Evolutionary conservation across 2,113 vertebrate genomes (phyloP).

Genomic region (Lepus europaeus): DNA sequence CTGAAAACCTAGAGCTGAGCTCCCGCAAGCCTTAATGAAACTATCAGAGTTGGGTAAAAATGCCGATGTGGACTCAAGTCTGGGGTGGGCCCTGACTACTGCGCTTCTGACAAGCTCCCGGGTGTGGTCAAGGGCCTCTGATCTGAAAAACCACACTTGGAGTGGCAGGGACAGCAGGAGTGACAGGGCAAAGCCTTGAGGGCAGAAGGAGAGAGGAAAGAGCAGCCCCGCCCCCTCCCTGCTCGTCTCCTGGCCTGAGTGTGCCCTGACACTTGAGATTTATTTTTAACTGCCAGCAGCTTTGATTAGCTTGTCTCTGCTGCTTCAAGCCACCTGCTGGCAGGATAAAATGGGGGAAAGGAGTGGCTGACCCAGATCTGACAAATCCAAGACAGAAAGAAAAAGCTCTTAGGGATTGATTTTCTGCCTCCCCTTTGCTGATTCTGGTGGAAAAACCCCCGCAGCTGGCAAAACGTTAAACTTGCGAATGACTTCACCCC

Average conservation of each 20-base stretch:
- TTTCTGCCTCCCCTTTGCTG: constrained; percentile 2
- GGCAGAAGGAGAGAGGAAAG: neutral
- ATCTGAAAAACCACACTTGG: neutral
- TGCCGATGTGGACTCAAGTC: neutral
- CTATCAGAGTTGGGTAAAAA: neutral
- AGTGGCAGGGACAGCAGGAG: neutral
- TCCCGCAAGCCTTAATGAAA: neutral
- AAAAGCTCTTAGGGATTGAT: neutral
- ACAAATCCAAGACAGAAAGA: constrained; percentile 53
- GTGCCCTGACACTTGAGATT: constrained; percentile 44
- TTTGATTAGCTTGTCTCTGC: constrained; percentile 61
- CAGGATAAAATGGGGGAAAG: constrained; percentile 48
- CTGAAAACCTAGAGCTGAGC: neutral
- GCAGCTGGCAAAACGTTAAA: neutral
- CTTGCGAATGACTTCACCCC: neutral
- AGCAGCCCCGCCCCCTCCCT: neutral
- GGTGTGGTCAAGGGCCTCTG: no score
- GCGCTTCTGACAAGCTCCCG: neutral
- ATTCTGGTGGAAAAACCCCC: neutral
- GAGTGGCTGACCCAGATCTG: constrained; percentile 77
- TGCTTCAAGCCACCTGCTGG: constrained; percentile 71
- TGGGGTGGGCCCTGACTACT: neutral
- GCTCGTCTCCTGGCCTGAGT: neutral
- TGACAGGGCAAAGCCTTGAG: no score
- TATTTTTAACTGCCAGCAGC: constrained; percentile 76